phyloP scores from a whole-genome alignment of 1,140 invertebrate species.

The Drosophila rufa region DNA sequence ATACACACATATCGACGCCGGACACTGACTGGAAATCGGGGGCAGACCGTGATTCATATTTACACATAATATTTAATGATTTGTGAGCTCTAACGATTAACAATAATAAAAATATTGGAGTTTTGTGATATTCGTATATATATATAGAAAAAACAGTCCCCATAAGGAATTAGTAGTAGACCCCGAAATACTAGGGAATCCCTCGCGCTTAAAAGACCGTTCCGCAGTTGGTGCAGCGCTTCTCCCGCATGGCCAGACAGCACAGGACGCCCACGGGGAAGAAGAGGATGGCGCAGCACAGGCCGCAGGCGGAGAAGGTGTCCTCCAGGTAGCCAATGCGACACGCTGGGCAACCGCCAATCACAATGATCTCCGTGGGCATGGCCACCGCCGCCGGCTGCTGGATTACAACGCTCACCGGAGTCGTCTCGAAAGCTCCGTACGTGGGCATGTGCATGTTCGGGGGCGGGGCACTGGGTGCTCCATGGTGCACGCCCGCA shows the following conservation, averaged over 20 bases:
- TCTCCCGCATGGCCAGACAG: slow-evolving; percentile 90
- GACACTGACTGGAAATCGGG: slow-evolving; percentile 20
- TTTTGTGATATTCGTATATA: slow-evolving; percentile 42
- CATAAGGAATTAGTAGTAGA: slow-evolving; percentile 12
- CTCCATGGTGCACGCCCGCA: slow-evolving; percentile 57
- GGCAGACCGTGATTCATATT: slow-evolving; percentile 35
- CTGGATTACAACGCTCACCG: slow-evolving; percentile 74
- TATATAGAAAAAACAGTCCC: slow-evolving; percentile 27
- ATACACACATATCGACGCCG: slow-evolving; percentile 15
- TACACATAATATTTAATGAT: slow-evolving; percentile 59
- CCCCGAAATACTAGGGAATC: not conserved
- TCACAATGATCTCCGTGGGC: slow-evolving; percentile 88
- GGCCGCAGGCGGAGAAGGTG: slow-evolving; percentile 90
- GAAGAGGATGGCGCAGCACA: slow-evolving; percentile 92
- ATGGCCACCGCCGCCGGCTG: slow-evolving; percentile 67
- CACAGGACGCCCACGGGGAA: slow-evolving; percentile 93
- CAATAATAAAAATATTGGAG: slow-evolving; percentile 42
- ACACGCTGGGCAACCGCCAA: slow-evolving; percentile 92
- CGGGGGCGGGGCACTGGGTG: slow-evolving; percentile 44
- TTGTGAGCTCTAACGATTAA: slow-evolving; percentile 49
- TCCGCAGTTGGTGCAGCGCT: slow-evolving; percentile 92
- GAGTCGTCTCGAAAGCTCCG: slow-evolving; percentile 76
- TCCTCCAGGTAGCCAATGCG: slow-evolving; percentile 92
- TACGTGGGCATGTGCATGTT: slow-evolving; percentile 67
- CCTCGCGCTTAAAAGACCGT: slow-evolving; percentile 87